These are phyloP conservation scores for Acrossocheilus fasciatus DNA, from an alignment of 2,797 vertebrate species.

Conservation along the genomic window DNA sequence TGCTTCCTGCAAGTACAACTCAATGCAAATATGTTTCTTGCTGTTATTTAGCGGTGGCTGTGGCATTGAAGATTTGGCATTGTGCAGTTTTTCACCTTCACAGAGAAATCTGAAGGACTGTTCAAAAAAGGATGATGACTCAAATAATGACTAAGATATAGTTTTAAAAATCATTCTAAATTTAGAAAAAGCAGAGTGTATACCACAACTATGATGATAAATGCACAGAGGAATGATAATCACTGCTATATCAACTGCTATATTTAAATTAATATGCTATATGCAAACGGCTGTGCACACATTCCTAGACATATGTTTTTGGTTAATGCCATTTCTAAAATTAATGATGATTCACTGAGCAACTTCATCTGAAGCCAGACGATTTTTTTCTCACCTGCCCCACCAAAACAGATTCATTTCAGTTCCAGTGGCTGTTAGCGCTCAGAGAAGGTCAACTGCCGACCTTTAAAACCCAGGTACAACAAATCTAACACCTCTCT, in stretches of 20 bases:
- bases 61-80: neutral
- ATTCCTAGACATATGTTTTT: neutral
- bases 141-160: neutral
- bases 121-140: neutral
- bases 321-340: neutral
- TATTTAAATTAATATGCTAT: neutral
- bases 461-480: constrained; percentile 74
- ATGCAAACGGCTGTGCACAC: neutral
- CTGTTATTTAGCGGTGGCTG: neutral
- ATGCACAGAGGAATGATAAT: neutral
- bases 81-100: neutral
- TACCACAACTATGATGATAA: neutral
- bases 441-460: constrained; percentile 71
- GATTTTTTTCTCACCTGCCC: constrained; percentile 6
- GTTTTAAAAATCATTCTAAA: neutral
- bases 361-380: constrained; percentile 14
- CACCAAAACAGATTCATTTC: constrained; percentile 67
- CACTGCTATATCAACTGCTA: neutral
- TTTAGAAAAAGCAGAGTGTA: neutral
- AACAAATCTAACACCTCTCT: constrained; percentile 70
- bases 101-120: neutral
- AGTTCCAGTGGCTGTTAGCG: constrained; percentile 63
- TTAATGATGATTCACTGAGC: constrained; percentile 11
- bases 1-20: too few relatives aligned
- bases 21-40: too few relatives aligned